A percentile compares a stretch with the other conserved stretches of the same genome.
Evolutionary conservation across 2,797 vertebrate genomes (phyloP).

Genomic region (Rhynchonycteris naso): DNA sequence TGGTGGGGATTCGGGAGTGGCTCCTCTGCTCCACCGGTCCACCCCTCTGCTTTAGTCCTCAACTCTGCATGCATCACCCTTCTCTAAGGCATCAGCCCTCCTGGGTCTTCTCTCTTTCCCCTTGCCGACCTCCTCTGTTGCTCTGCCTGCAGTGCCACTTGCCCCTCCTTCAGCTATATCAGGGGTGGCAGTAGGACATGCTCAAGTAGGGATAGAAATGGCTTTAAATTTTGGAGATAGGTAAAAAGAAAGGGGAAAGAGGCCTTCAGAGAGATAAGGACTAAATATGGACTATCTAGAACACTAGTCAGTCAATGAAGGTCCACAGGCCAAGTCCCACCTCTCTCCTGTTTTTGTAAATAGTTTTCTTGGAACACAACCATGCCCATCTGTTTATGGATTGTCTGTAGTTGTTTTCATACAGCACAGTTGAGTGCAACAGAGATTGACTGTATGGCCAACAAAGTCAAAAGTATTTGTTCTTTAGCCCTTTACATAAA

Average conservation of each 20-base stretch:
- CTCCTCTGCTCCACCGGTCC: background rate
- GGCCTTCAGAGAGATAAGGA: background rate
- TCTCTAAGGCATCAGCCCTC: background rate
- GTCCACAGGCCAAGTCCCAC: background rate
- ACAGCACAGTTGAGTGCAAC: background rate
- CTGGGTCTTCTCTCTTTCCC: background rate
- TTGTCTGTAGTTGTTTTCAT: background rate
- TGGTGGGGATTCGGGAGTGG: background rate
- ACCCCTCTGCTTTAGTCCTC: background rate
- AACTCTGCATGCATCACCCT: background rate
- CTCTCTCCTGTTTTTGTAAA: background rate
- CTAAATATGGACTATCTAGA: background rate
- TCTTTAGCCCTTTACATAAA: background rate
- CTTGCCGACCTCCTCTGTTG: background rate
- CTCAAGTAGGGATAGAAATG: background rate
- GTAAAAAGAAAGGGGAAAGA: background rate
- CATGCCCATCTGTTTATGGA: background rate
- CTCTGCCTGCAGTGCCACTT: background rate
- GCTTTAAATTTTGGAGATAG: background rate
- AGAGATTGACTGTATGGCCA: background rate
- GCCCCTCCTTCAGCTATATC: background rate
- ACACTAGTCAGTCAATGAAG: background rate
- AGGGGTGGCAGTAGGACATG: accelerated
- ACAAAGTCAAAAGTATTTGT: slow-evolving; percentile 18
- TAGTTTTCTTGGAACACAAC: background rate